phyloP scores from a whole-genome alignment of 2,888 invertebrate species.

The Pocota personata region DNA sequence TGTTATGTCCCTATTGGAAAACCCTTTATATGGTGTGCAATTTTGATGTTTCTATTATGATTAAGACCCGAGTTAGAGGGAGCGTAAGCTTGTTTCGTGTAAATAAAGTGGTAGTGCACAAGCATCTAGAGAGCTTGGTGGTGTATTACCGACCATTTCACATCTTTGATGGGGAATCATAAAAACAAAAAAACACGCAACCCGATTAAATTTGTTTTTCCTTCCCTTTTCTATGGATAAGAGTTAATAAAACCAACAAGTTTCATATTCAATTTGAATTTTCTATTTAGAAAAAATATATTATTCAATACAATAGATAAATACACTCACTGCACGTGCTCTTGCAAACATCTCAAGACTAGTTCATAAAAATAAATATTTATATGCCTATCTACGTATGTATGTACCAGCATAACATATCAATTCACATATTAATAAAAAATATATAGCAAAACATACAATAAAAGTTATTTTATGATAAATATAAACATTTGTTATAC shows the following conservation, averaged over 20 bases:
- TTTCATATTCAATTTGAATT: slow-evolving; percentile 36
- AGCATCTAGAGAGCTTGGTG: too few species aligned
- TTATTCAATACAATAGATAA: slow-evolving; percentile 50
- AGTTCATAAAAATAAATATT: slow-evolving; percentile 63
- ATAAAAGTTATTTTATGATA: slow-evolving; percentile 8
- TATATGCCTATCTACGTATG: slow-evolving; percentile 43
- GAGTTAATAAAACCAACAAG: neutral
- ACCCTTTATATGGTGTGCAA: too few species aligned
- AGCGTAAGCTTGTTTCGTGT: too few species aligned
- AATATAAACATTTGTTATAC: slow-evolving; percentile 3
- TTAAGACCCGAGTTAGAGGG: too few species aligned
- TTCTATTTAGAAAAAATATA: slow-evolving; percentile 63
- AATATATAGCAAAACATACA: slow-evolving; percentile 24
- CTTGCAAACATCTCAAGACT: slow-evolving; percentile 56
- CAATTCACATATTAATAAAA: slow-evolving; percentile 12
- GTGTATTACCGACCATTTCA: too few species aligned
- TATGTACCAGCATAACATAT: slow-evolving; percentile 55
- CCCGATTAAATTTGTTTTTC: too few species aligned
- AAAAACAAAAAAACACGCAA: too few species aligned
- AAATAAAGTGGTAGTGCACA: too few species aligned
- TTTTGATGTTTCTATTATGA: too few species aligned
- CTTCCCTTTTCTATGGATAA: too few species aligned
- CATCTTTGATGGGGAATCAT: too few species aligned
- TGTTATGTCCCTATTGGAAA: too few species aligned
- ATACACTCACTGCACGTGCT: slow-evolving; percentile 45